Evolutionary conservation across 2,888 invertebrate genomes (phyloP).

Genomic region (Drosophila tripunctata): DNA sequence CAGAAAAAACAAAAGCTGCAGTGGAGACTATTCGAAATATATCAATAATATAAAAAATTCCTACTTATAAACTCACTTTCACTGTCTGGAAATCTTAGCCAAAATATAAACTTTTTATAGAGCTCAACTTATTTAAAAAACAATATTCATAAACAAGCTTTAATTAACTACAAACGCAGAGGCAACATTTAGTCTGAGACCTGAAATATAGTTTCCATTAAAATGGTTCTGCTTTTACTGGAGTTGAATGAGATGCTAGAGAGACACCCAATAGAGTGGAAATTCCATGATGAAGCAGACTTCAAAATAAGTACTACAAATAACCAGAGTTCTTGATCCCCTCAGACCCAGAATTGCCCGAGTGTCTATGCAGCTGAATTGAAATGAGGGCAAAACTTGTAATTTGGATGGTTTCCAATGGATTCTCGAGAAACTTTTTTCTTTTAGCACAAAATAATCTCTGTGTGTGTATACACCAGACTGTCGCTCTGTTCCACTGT

Average conservation of each 20-base stretch:
- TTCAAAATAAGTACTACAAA: constrained; percentile 62
- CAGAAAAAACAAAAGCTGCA: neutral
- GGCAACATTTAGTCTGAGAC: constrained; percentile 24
- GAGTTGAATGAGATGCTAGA: constrained; percentile 8
- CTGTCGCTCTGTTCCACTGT: constrained; percentile 27
- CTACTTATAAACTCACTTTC: too few relatives aligned
- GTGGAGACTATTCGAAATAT: too few relatives aligned
- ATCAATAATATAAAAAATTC: neutral
- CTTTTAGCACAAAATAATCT: constrained; percentile 47
- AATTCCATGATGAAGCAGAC: constrained; percentile 30
- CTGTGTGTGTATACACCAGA: constrained; percentile 23
- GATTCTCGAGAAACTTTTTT: constrained; percentile 52
- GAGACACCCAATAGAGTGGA: neutral
- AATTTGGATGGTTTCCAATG: constrained; percentile 79
- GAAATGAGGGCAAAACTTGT: constrained; percentile 72
- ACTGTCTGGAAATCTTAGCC: neutral
- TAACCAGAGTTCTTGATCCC: constrained; percentile 25
- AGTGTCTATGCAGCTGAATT: constrained; percentile 51
- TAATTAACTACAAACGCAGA: constrained; percentile 59
- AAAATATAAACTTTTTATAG: constrained; percentile 1
- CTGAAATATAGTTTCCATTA: constrained; percentile 71
- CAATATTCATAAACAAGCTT: constrained; percentile 78
- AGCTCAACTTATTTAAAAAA: constrained; percentile 68
- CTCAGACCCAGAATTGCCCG: constrained; percentile 19
- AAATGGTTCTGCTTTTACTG: constrained; percentile 58